A percentile compares a stretch with the other conserved stretches of the same genome.
These are phyloP conservation scores for Poecilia latipinna DNA, from an alignment of 2,113 vertebrate species.

Conservation along the genomic window DNA sequence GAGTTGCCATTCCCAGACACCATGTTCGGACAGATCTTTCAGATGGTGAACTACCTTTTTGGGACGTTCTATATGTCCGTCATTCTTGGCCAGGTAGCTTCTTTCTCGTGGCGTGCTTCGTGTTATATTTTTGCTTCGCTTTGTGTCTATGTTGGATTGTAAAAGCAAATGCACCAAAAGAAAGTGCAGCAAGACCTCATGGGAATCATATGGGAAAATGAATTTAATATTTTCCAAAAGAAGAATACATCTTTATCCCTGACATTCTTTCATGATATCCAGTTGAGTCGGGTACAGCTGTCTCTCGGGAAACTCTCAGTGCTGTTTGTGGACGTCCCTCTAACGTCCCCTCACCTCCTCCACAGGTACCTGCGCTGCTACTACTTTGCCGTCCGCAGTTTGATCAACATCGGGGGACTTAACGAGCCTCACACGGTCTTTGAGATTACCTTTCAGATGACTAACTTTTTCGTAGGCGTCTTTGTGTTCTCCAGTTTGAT, in stretches of 20 bases:
- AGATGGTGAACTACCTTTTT: slow-evolving; percentile 84
- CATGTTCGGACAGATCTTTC: slow-evolving; percentile 81
- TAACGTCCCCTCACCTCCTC: slow-evolving; percentile 11
- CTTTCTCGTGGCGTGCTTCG: neutral
- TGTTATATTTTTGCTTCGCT: neutral
- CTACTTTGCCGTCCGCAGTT: slow-evolving; percentile 90
- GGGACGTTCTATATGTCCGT: slow-evolving; percentile 81
- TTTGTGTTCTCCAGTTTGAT: slow-evolving; percentile 97
- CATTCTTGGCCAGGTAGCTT: slow-evolving; percentile 81
- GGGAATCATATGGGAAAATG: neutral
- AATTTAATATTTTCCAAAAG: neutral
- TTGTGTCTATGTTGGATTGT: neutral
- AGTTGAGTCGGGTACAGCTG: neutral
- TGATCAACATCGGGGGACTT: slow-evolving; percentile 94
- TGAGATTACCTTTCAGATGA: slow-evolving; percentile 90
- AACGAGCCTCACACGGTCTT: slow-evolving; percentile 87
- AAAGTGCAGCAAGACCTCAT: slow-evolving; percentile 26
- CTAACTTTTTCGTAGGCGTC: slow-evolving; percentile 91
- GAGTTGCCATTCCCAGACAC: slow-evolving; percentile 78
- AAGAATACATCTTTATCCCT: neutral
- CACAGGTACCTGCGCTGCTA: slow-evolving; percentile 92
- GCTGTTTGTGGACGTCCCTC: neutral
- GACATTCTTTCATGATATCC: neutral
- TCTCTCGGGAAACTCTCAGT: neutral
- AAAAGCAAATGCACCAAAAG: neutral